phyloP scores from a whole-genome alignment of 2,797 vertebrate genomes.

The Sebastes vulpes region DNA sequence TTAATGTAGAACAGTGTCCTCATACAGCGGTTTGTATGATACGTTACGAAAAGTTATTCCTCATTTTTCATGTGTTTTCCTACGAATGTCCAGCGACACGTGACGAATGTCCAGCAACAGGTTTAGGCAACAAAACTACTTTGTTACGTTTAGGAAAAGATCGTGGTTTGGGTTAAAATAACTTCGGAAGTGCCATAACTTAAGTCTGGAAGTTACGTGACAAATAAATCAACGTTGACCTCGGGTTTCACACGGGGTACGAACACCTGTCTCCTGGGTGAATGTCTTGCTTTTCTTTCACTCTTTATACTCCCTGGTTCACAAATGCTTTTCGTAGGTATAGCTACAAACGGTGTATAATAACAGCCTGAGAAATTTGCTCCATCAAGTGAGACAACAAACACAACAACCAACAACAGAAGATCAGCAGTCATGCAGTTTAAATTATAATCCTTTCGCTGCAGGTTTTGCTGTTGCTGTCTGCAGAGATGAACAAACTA shows the following conservation, averaged over 20 bases:
- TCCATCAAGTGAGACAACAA: background rate
- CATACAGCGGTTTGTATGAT: too few relatives aligned
- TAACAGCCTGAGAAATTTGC: background rate
- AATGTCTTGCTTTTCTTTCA: too few relatives aligned
- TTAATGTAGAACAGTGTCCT: background rate
- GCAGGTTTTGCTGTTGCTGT: background rate
- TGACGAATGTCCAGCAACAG: background rate
- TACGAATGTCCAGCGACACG: too few relatives aligned
- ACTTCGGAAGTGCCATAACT: too few relatives aligned
- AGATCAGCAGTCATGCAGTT: background rate
- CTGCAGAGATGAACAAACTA: background rate
- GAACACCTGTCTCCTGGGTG: too few relatives aligned
- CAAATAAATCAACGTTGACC: too few relatives aligned
- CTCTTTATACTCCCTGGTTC: background rate
- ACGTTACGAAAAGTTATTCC: background rate
- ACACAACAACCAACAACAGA: background rate
- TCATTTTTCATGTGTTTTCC: background rate
- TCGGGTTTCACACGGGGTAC: too few relatives aligned
- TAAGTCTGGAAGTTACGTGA: too few relatives aligned
- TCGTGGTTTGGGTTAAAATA: background rate
- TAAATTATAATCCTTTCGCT: background rate
- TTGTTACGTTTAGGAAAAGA: background rate
- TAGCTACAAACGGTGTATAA: background rate
- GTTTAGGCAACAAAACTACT: background rate
- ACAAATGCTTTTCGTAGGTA: background rate